Evolutionary conservation across 2,888 invertebrate species (phyloP), one percentile per base, ranked within the genome.

Genomic region (Hydraecia micacea): DNA sequence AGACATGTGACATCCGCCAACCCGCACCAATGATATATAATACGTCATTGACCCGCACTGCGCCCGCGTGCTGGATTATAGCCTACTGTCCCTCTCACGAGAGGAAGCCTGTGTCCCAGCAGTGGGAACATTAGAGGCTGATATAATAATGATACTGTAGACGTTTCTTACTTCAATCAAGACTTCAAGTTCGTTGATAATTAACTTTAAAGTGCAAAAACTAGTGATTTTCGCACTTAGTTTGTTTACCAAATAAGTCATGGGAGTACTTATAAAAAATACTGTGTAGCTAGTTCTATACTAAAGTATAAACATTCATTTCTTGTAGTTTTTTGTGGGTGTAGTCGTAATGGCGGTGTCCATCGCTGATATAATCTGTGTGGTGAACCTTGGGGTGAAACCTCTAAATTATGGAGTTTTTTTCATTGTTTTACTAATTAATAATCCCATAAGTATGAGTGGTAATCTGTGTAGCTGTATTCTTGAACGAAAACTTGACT

Each of bases 261-360:
- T 49, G 15, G 11, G n/a, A 11, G 32, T 68, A n/a, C n/a, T n/a
- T n/a, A 49, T 46, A 11, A 49, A n/a, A n/a, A 36, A 18, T 36
- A n/a, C 18, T n/a, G 9, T 32, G 5, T n/a, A n/a, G n/a, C n/a
- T n/a, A n/a, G n/a, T n/a, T 25, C 15, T 25, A 4, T 21, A 46
- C 7, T 32, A 6, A 32, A 13, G 9, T 60, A 71, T 36, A 55
- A 55, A 63, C 5, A 72, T 15, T 55, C 28, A 63, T 71, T 72
- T 80, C 72, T 81, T 71, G 52, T 32, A 6, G 32, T 76, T 80
- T 77, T 71, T 78, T 80, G 55, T 62, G 8, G 9, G 15, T 71
- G 6, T 6, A 11, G 3, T 42, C 8, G 49, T 77, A 68, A 79
- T 68, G 49, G 21, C 46, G n/a, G n/a, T 13, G 32, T 18, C 63